Percentiles rank a stretch among this genome's conserved stretches.
These are phyloP conservation scores for Ericerus pela DNA, from an alignment of 1,140 invertebrate species.

Conservation along the genomic window DNA sequence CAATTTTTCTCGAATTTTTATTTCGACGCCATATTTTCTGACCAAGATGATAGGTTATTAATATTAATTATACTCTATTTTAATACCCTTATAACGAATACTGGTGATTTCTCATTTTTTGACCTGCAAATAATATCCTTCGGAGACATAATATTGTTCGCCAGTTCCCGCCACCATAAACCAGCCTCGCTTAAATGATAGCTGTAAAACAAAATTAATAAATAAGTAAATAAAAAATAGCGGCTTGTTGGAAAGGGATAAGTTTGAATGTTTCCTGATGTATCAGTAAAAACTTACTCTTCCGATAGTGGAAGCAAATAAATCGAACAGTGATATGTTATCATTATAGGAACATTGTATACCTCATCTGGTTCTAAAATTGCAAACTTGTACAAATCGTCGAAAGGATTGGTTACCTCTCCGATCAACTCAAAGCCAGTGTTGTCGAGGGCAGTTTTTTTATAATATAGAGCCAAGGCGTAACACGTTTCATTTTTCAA, in stretches of 20 bases:
- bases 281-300: conserved; percentile 37
- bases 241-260: no score
- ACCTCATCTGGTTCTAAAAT: conserved; percentile 55
- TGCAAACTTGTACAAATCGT: conserved; percentile 52
- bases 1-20: no score
- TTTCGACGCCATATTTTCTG: no score
- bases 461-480: conserved; percentile 55
- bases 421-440: conserved; percentile 41
- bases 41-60: no score
- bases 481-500: conserved; percentile 63
- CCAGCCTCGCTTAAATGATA: conserved; percentile 45
- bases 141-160: conserved; percentile 40
- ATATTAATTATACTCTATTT: no score
- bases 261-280: not conserved
- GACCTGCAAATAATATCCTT: conserved; percentile 41
- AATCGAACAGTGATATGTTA: conserved; percentile 65
- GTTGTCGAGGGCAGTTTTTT: conserved; percentile 43
- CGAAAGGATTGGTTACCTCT: conserved; percentile 56
- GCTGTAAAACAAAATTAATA: conserved; percentile 16
- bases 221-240: conserved; percentile 14
- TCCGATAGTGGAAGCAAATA: conserved; percentile 55
- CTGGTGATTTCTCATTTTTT: not conserved
- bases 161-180: conserved; percentile 68
- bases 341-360: conserved; percentile 57
- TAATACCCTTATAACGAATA: not conserved